A percentile compares a stretch with the other conserved stretches of the same genome.
These are phyloP conservation scores for Euglossa dilemma DNA, from an alignment of 1,140 invertebrate genomes.

Conservation along the genomic window DNA sequence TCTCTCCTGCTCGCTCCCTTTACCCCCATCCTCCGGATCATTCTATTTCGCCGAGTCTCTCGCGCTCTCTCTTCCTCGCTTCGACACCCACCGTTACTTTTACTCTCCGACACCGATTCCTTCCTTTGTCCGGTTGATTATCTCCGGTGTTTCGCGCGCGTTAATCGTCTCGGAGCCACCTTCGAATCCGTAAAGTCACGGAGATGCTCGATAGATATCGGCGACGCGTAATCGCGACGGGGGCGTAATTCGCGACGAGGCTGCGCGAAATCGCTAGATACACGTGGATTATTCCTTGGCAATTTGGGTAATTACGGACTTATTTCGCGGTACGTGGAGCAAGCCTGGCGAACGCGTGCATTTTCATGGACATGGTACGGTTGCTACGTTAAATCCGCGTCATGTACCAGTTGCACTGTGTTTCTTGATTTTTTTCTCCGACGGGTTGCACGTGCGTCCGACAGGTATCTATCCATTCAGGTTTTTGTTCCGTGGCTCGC, in stretches of 20 bases:
- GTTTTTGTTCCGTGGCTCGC: slow-evolving; percentile 36
- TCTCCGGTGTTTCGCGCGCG: slow-evolving; percentile 65
- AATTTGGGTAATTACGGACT: neutral
- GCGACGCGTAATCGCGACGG: too few relatives aligned
- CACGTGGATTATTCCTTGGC: neutral
- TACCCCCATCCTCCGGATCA: slow-evolving; percentile 27
- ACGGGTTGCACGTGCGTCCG: slow-evolving; percentile 28
- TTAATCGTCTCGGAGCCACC: slow-evolving; percentile 57
- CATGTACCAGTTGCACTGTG: neutral
- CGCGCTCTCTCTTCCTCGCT: slow-evolving; percentile 54
- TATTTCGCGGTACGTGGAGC: neutral
- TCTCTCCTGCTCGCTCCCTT: slow-evolving; percentile 49
- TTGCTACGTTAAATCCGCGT: slow-evolving; percentile 4
- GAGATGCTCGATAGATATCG: neutral
- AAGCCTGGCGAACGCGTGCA: neutral
- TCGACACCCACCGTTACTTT: slow-evolving; percentile 51
- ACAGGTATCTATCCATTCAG: slow-evolving; percentile 49
- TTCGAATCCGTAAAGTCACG: neutral
- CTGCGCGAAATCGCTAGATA: neutral
- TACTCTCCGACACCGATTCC: slow-evolving; percentile 38
- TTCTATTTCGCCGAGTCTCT: slow-evolving; percentile 58
- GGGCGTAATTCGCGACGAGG: neutral
- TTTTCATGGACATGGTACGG: neutral
- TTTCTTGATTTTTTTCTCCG: slow-evolving; percentile 21
- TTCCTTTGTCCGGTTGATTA: slow-evolving; percentile 71